Evolutionary conservation across 2,888 invertebrate genomes (phyloP).

Genomic region (Agrypnus murinus): DNA sequence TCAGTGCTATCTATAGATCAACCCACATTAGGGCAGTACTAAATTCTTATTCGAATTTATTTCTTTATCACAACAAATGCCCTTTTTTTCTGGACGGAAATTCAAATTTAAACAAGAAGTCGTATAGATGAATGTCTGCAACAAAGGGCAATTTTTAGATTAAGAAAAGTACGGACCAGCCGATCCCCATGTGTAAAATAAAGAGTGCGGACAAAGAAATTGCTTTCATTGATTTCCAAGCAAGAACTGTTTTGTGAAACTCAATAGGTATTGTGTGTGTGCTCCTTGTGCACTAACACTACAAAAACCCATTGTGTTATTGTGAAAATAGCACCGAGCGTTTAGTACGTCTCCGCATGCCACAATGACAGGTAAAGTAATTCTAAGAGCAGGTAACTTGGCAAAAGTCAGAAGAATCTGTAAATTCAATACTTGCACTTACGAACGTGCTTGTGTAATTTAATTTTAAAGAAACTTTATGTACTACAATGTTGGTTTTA

Average conservation of each 20-base stretch:
- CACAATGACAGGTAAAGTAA: constrained; percentile 15
- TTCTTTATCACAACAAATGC: constrained; percentile 9
- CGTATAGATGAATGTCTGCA: not conserved
- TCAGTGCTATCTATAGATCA: constrained; percentile 18
- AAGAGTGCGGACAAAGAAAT: constrained; percentile 37
- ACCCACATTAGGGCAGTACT: not conserved
- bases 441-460: too few relatives aligned
- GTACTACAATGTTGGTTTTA: too few relatives aligned
- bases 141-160: constrained; percentile 21
- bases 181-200: constrained; percentile 38
- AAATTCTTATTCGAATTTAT: constrained; percentile 10
- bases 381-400: not conserved
- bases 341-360: constrained; percentile 4
- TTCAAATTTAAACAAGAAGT: constrained; percentile 13
- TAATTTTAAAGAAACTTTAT: too few relatives aligned
- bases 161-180: constrained; percentile 27
- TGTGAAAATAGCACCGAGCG: constrained; percentile 38
- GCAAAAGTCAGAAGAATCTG: too few relatives aligned
- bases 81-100: constrained; percentile 4
- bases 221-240: constrained; percentile 42
- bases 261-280: constrained; percentile 34
- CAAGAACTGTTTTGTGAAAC: constrained; percentile 41
- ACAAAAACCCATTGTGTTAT: constrained; percentile 39
- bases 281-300: constrained; percentile 30
- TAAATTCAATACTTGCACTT: too few relatives aligned